Percentiles rank a stretch among this genome's conserved stretches.
Conservation (phyloP, 2,888 invertebrate genomes). For the Prosapia bicincta region DNA sequence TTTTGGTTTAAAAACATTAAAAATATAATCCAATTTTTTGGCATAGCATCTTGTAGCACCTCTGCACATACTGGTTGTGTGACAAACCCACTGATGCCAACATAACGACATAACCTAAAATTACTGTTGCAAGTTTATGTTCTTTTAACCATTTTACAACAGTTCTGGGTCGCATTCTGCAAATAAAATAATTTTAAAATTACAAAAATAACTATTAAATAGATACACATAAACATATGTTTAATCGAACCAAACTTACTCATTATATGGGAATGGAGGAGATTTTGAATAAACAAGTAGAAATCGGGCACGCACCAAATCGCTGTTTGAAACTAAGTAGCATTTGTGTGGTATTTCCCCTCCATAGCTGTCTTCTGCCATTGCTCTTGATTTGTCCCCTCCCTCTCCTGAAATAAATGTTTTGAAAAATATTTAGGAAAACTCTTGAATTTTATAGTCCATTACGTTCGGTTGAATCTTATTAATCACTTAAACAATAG, state of each 20-base stretch:
- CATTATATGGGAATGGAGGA: neutral
- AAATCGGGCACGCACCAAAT: conserved; percentile 70
- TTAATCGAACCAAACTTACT: no score
- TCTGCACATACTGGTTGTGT: conserved; percentile 43
- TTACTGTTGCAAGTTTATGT: conserved; percentile 59
- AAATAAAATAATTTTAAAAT: neutral
- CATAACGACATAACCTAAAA: conserved; percentile 61
- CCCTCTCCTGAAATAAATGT: conserved; percentile 25
- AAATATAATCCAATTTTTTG: neutral
- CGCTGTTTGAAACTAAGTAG: conserved; percentile 72
- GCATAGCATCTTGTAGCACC: neutral
- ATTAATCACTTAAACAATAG: no score
- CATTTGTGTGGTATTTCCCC: conserved; percentile 61
- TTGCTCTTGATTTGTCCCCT: conserved; percentile 41
- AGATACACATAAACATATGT: no score
- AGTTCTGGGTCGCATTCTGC: neutral
- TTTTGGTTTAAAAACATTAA: neutral
- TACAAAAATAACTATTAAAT: no score
- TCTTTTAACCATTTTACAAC: conserved; percentile 54
- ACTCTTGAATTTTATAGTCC: no score
- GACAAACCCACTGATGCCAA: conserved; percentile 61
- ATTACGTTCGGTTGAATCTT: no score
- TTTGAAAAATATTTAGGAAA: neutral
- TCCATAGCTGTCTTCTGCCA: conserved; percentile 44
- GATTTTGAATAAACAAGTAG: conserved; percentile 61